These are phyloP conservation scores for Sparidentex hasta DNA, from an alignment of 2,797 vertebrate species.

Conservation along the genomic window DNA sequence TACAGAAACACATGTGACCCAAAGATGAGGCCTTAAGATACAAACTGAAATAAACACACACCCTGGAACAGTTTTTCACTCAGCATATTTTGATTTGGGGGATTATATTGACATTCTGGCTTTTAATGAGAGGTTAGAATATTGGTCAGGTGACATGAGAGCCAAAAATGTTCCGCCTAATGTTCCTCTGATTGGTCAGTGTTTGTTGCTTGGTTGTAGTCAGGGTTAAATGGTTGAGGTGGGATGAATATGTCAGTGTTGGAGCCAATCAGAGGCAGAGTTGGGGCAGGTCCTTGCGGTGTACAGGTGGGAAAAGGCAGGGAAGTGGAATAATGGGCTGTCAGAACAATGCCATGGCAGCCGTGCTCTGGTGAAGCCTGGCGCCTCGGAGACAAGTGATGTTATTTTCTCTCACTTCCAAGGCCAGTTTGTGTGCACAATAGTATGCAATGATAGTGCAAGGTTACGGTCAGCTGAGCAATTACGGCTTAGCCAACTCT, in stretches of 20 bases:
- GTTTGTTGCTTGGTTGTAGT: too few species aligned
- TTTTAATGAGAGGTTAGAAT: conserved; percentile 50
- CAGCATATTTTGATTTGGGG: conserved; percentile 52
- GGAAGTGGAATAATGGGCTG: too few species aligned
- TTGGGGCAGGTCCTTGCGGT: too few species aligned
- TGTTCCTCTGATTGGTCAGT: too few species aligned
- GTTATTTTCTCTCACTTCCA: conserved; percentile 5
- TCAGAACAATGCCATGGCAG: too few species aligned
- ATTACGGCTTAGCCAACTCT: not conserved
- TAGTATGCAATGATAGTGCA: not conserved
- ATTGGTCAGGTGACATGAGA: conserved; percentile 40
- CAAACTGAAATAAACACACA: conserved; percentile 30
- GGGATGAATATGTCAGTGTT: too few species aligned
- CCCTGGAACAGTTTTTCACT: conserved; percentile 47
- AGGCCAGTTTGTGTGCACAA: not conserved
- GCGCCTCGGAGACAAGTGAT: conserved; percentile 10
- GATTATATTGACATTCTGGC: conserved; percentile 30
- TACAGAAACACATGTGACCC: not conserved
- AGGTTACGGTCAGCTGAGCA: not conserved
- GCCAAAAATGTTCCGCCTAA: not conserved
- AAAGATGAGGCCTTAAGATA: conserved; percentile 24
- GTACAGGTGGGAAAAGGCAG: too few species aligned
- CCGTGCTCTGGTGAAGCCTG: conserved; percentile 17
- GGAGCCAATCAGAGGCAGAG: too few species aligned
- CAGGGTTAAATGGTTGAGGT: too few species aligned